Evolutionary conservation across 2,888 invertebrate species (phyloP).

Genomic region (Ligdia adustata): DNA sequence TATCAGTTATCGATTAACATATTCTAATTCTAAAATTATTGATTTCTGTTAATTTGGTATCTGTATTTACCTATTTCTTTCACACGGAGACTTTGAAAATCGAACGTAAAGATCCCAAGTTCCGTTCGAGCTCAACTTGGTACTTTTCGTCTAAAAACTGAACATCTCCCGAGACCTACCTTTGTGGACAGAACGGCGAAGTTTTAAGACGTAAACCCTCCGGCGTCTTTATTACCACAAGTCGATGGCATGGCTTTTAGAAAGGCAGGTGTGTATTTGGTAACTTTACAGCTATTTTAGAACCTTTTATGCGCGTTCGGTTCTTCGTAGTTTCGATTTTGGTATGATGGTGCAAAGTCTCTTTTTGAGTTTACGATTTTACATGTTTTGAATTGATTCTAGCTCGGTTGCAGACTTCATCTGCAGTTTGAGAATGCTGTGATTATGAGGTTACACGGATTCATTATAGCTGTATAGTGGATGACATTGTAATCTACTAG

Average conservation of each 20-base stretch:
- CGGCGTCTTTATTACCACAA: conserved; percentile 42
- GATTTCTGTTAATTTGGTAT: no score
- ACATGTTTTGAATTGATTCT: not conserved
- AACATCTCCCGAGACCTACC: conserved; percentile 42
- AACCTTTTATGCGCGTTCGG: conserved; percentile 11
- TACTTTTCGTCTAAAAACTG: conserved; percentile 46
- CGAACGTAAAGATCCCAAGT: conserved; percentile 29
- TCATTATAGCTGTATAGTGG: no score
- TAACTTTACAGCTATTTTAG: conserved; percentile 20
- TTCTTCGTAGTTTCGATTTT: conserved; percentile 5
- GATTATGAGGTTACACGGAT: no score
- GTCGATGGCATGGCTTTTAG: conserved; percentile 23
- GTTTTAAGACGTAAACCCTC: conserved; percentile 43
- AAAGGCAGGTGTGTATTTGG: conserved; percentile 23
- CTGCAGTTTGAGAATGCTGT: no score
- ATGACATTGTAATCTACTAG: no score
- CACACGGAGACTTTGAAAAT: conserved; percentile 12
- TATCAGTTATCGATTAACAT: no score
- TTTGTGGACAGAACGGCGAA: conserved; percentile 44
- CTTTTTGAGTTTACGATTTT: not conserved
- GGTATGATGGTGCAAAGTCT: conserved; percentile 1
- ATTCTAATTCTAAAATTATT: no score
- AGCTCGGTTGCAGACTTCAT: no score
- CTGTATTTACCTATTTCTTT: not conserved
- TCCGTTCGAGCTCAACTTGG: conserved; percentile 39